Evolutionary conservation across 2,113 vertebrate genomes (phyloP), one percentile per base, ranked within the genome.

Genomic region (Anhinga anhinga): DNA sequence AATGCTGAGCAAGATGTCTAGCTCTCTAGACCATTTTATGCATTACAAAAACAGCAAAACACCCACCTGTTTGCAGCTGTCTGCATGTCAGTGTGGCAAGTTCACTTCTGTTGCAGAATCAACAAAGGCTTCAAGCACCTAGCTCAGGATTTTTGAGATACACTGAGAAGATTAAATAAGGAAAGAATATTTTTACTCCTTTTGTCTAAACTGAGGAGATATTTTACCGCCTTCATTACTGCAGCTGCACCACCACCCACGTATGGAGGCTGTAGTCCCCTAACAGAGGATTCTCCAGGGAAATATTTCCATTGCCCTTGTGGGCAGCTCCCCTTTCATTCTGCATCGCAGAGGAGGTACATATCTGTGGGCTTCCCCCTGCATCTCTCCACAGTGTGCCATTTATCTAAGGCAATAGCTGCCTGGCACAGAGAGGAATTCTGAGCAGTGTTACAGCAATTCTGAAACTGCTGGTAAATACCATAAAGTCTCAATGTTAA

Each of bases 1-100:
- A 93, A 73, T 77, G 94, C 93, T 96, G 95, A 95, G 65, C 83
- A 79, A 82, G 78, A 21, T 82, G 42, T 93, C 88, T 95, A 47
- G 62, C 73, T 93, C 87, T 94, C 88, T 91, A 89, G 93, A 91
- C 83, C 58, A 21, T 93, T 95, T 91, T 86, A 89, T 85, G 27
- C 27, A n/a, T 82, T 86, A 65, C 32, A 49, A 80, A 87, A 95
- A 69, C 34, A 91, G 47, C 44, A 89, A 89, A 94, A 49, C 62
- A 78, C 32, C 42, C 58, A 90, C 89, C 70, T 93, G 44, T 65
- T 91, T 61, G 69, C 69, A 87, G 81, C 27, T 91, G 44, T 82
- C 73, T 89, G 50, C 44, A 25, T 42, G 44, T 84, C 88, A 79
- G 30, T 13, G 69, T 69, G 69, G 77, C 45, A 89, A 89, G 91